Percentiles rank a stretch among this genome's conserved stretches.
Evolutionary conservation across 2,113 vertebrate species (phyloP).

Genomic region (Lepisosteus osseus): DNA sequence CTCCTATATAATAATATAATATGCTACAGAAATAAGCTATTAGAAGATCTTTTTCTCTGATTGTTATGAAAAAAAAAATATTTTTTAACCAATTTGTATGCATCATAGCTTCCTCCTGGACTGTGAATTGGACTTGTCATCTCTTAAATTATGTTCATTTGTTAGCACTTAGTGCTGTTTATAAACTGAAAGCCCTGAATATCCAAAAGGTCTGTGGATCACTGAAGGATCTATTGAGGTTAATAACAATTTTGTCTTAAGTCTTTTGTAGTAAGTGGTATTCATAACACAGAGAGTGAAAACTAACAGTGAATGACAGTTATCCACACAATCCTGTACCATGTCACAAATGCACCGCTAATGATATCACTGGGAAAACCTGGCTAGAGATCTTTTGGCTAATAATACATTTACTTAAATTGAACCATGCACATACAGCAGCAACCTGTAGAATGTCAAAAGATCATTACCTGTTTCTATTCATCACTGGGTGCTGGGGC

Average conservation of each 20-base stretch:
- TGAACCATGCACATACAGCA: no score
- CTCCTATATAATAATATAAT: conserved; percentile 38
- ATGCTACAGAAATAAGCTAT: conserved; percentile 51
- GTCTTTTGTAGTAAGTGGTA: no score
- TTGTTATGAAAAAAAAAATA: conserved; percentile 39
- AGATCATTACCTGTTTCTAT: no score
- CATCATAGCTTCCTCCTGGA: conserved; percentile 31
- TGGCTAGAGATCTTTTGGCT: no score
- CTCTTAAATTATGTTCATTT: conserved; percentile 61
- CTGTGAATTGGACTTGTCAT: conserved; percentile 64
- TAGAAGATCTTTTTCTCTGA: conserved; percentile 42
- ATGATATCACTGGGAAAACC: no score
- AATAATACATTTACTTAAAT: no score
- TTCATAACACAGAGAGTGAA: not conserved
- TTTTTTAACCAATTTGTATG: conserved; percentile 54
- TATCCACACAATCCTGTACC: not conserved
- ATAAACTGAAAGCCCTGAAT: conserved; percentile 28
- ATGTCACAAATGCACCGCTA: no score
- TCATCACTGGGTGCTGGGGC: no score
- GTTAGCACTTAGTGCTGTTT: conserved; percentile 46
- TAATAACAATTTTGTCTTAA: not conserved
- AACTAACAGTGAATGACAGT: conserved; percentile 29
- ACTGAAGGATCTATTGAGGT: not conserved
- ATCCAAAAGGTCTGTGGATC: not conserved
- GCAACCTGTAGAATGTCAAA: no score